Conservation (phyloP, 2,113 vertebrate species). For the Pseudorectes ferrugineus region DNA sequence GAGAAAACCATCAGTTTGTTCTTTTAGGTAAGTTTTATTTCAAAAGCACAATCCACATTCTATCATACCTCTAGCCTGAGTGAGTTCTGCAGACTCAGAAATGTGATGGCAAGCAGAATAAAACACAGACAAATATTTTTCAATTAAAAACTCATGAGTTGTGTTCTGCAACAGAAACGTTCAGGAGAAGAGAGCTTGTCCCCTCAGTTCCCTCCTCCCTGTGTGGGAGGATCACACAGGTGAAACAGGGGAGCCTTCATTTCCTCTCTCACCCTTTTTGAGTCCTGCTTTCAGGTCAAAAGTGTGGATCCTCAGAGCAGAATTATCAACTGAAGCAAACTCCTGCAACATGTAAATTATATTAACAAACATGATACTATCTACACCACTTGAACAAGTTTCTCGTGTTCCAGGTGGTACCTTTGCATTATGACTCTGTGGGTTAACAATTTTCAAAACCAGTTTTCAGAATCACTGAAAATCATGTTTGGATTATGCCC, state of each 20-base stretch:
- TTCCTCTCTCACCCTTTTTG: neutral
- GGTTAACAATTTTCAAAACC: neutral
- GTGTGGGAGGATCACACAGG: fast-evolving
- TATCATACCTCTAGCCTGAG: neutral
- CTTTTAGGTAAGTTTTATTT: neutral
- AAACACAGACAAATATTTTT: neutral
- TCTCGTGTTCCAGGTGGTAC: neutral
- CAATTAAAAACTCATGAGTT: neutral
- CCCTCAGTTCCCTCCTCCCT: neutral
- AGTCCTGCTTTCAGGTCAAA: neutral
- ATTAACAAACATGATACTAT: neutral
- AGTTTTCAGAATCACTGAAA: neutral
- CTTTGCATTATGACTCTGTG: neutral
- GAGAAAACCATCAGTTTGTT: neutral
- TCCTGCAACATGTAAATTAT: neutral
- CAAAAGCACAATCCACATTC: neutral
- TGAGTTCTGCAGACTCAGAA: neutral
- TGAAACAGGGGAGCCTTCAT: neutral
- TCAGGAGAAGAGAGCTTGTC: neutral
- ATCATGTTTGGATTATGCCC: neutral
- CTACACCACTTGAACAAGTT: neutral
- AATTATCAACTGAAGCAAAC: neutral
- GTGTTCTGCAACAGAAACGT: neutral
- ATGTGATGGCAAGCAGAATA: neutral
- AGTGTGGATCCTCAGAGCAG: neutral